Percentiles rank a stretch among this genome's conserved stretches.
Conservation (phyloP, 2,888 invertebrate genomes). For the Pristionchus mayeri region DNA sequence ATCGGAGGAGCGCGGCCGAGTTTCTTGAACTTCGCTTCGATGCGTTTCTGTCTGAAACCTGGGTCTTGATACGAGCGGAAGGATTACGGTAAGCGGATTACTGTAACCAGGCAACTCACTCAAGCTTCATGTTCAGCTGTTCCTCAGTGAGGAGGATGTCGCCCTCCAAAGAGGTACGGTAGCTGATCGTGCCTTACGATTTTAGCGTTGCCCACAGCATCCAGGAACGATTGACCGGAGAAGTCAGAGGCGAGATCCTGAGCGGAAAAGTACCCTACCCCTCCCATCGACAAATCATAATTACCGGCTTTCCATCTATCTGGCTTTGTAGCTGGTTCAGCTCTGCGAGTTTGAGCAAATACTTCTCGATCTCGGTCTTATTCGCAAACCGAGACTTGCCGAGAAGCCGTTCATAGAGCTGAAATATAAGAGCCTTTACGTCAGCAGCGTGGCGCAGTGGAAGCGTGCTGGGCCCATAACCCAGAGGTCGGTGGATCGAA, state of each 20-base stretch:
- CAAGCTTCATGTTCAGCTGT: slow-evolving; percentile 63
- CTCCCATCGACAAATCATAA: background rate
- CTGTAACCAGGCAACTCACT: slow-evolving; percentile 22
- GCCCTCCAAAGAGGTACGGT: slow-evolving; percentile 73
- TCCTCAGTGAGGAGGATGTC: slow-evolving; percentile 70
- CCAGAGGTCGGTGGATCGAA: slow-evolving; percentile 87
- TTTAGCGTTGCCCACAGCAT: slow-evolving; percentile 28
- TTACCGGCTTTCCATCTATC: slow-evolving; percentile 53
- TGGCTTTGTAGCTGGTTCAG: slow-evolving; percentile 58
- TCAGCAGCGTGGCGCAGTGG: slow-evolving; percentile 87
- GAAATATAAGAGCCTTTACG: background rate
- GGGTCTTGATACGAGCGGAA: too few species aligned
- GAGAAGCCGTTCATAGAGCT: slow-evolving; percentile 47
- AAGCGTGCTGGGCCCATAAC: slow-evolving; percentile 89
- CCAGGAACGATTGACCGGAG: slow-evolving; percentile 25
- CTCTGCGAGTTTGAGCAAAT: slow-evolving; percentile 55
- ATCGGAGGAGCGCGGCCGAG: slow-evolving; percentile 51
- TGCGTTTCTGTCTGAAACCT: slow-evolving; percentile 57
- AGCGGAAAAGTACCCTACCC: background rate
- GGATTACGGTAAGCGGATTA: slow-evolving; percentile 44
- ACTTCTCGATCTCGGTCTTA: slow-evolving; percentile 46
- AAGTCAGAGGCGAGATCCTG: slow-evolving; percentile 27
- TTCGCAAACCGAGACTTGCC: slow-evolving; percentile 44
- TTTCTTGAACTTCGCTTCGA: slow-evolving; percentile 43
- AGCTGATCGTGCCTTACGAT: slow-evolving; percentile 57